phyloP scores from a whole-genome alignment of 2,888 invertebrate species.

The Entomobrya proxima region DNA sequence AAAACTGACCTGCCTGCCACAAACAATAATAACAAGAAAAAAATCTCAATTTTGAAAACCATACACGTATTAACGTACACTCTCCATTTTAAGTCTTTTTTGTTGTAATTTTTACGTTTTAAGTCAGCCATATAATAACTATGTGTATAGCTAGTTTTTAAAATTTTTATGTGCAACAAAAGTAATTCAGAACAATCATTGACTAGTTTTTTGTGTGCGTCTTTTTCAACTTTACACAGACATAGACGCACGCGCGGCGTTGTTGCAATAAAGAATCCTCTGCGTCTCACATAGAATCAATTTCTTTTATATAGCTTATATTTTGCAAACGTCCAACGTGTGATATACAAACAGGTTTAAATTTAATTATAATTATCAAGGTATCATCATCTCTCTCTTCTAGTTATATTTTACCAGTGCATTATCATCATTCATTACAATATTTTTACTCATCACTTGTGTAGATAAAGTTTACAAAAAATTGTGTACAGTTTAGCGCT shows the following conservation, averaged over 20 bases:
- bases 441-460: too few relatives aligned
- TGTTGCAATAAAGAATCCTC: too few relatives aligned
- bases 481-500: too few relatives aligned
- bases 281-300: too few relatives aligned
- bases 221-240: constrained; percentile 36
- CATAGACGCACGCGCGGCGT: too few relatives aligned
- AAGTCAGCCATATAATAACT: neutral
- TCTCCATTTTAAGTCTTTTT: constrained; percentile 3
- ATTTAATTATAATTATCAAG: constrained; percentile 31
- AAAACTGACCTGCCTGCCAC: too few relatives aligned
- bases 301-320: neutral
- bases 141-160: constrained; percentile 13
- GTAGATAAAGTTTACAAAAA: too few relatives aligned
- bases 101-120: neutral
- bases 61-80: constrained; percentile 49
- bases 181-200: constrained; percentile 55
- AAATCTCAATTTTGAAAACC: too few relatives aligned
- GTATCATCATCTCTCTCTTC: neutral
- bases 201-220: constrained; percentile 50
- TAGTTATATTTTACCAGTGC: neutral
- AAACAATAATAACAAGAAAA: too few relatives aligned
- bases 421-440: neutral
- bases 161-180: neutral
- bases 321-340: constrained; percentile 59
- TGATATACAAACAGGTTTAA: constrained; percentile 35